Conservation (phyloP, 2,888 invertebrate genomes). For the Morpho achilles region DNA sequence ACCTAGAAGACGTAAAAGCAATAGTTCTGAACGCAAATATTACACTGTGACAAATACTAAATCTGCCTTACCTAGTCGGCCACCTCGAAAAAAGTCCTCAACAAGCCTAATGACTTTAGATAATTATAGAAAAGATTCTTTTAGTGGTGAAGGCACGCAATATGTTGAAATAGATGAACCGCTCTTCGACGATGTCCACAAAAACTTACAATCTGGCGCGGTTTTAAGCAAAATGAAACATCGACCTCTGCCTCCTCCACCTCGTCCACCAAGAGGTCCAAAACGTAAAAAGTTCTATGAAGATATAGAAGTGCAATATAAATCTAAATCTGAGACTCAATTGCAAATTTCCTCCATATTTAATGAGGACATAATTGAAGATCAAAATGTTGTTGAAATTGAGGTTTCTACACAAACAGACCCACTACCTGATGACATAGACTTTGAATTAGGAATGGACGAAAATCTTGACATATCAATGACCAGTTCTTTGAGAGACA, state of each 20-base stretch:
- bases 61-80: slow-evolving; percentile 78
- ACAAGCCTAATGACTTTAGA: slow-evolving; percentile 75
- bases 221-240: slow-evolving; percentile 90
- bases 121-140: slow-evolving; percentile 65
- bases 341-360: slow-evolving; percentile 34
- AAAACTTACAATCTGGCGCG: slow-evolving; percentile 85
- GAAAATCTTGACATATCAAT: slow-evolving; percentile 68
- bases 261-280: slow-evolving; percentile 86
- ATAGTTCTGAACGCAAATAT: slow-evolving; percentile 81
- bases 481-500: slow-evolving; percentile 67
- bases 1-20: slow-evolving; percentile 65
- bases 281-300: slow-evolving; percentile 54
- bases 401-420: slow-evolving; percentile 92
- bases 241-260: slow-evolving; percentile 91
- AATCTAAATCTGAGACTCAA: slow-evolving; percentile 29
- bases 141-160: slow-evolving; percentile 70
- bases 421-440: slow-evolving; percentile 88
- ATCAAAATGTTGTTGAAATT: slow-evolving; percentile 78
- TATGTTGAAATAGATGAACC: slow-evolving; percentile 81
- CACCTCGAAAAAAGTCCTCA: slow-evolving; percentile 81
- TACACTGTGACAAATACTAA: slow-evolving; percentile 80
- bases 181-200: slow-evolving; percentile 78
- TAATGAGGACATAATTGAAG: slow-evolving; percentile 34
- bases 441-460: slow-evolving; percentile 80
- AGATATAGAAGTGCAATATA: slow-evolving; percentile 30